These are phyloP conservation scores for Dicycla oo DNA, from an alignment of 2,888 invertebrate genomes.

Conservation along the genomic window DNA sequence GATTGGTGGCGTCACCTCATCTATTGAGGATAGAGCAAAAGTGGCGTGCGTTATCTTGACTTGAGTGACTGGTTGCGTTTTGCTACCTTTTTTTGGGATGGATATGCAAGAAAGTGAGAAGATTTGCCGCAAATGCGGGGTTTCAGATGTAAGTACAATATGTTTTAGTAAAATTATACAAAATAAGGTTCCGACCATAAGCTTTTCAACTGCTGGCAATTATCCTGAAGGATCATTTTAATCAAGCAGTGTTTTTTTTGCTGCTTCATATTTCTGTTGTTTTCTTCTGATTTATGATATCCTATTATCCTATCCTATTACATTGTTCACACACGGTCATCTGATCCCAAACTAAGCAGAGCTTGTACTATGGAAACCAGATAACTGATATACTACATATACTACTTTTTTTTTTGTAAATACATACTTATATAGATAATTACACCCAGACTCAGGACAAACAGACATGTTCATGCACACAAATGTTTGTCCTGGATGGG, in stretches of 20 bases:
- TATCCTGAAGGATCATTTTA: neutral
- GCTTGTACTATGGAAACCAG: too few relatives aligned
- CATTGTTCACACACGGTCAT: too few relatives aligned
- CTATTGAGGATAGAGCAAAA: slow-evolving; percentile 78
- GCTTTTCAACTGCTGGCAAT: neutral
- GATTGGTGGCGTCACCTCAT: slow-evolving; percentile 81
- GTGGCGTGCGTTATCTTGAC: slow-evolving; percentile 70
- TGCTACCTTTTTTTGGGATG: slow-evolving; percentile 6
- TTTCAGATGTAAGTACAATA: too few relatives aligned
- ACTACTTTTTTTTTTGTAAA: too few relatives aligned
- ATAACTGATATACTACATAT: too few relatives aligned
- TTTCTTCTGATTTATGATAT: neutral
- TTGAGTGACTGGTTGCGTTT: slow-evolving; percentile 55
- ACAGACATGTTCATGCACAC: too few relatives aligned
- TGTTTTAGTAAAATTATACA: neutral
- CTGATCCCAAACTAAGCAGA: too few relatives aligned
- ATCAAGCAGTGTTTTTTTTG: neutral
- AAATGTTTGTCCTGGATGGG: too few relatives aligned
- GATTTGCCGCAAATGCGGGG: neutral
- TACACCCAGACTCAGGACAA: too few relatives aligned
- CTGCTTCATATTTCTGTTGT: neutral
- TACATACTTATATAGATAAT: too few relatives aligned
- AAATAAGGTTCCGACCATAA: neutral
- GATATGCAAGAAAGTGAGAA: neutral
- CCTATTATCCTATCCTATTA: too few relatives aligned